Evolutionary conservation across 2,113 vertebrate species (phyloP), one percentile per base, ranked within the genome.

Genomic region (Capricornis sumatraensis): DNA sequence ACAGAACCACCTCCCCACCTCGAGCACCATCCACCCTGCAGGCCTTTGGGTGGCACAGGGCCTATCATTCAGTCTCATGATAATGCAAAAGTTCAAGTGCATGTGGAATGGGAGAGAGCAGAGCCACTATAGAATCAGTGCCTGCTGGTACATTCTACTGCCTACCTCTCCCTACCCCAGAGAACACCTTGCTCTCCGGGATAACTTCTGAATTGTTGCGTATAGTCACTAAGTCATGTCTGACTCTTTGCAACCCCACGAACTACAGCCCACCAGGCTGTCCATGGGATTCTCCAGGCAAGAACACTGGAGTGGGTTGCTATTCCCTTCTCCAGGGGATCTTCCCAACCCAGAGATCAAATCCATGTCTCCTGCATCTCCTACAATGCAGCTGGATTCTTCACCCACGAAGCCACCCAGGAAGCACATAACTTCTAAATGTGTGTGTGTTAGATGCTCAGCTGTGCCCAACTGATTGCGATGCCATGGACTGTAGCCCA

Each of bases 131-230:
- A 67, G n/a, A 13, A 15, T 21, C 21, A 50, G 21, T 9, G 19
- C 14, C 71, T 6, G 5, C 16, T 15, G n/a, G 15, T 19, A 14
- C 4, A 4, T 5, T 0, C 7, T 45, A 7, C 19, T 16, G 6
- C 25, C 84, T 4, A 1, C 8, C 13, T 43, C 11, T 74, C 9
- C 9, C 30, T 16, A 28, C 14, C 23, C 40, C 15, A 3, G 3
- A 50, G 52, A 45, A 84, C 33, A n/a, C 7, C 8, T 0, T 0
- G 3, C 30, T 62, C 15, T 78, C n/a, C 62, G 62, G 19, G 78
- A 1, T 52, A 52, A 81, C 78, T n/a, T 78, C 23, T 40, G 67
- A 40, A 71, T 71, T 40, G n/a, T 23, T 12, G 19, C 23, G 5
- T 71, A 40, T 40, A 40, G n/a, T 71, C n/a, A 40, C 67, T 40